These are phyloP conservation scores for Garrulus glandarius DNA, from an alignment of 2,797 vertebrate species.

Conservation along the genomic window DNA sequence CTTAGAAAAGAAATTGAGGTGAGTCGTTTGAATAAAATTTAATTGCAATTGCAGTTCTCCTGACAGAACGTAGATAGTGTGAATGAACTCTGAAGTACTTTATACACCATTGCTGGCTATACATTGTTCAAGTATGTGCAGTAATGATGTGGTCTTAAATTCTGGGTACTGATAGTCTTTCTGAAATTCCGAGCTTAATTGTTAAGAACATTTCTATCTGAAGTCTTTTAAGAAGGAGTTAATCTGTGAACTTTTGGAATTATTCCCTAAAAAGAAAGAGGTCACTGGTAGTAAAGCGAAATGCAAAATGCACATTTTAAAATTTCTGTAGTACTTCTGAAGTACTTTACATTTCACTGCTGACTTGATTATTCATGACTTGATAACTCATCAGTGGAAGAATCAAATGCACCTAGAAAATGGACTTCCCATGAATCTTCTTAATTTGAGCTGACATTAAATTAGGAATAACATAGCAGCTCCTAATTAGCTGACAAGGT, in stretches of 20 bases:
- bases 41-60: neutral
- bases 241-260: neutral
- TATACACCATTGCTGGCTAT: neutral
- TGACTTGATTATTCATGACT: neutral
- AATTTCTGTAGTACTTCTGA: neutral
- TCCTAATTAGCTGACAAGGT: conserved; percentile 17
- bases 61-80: neutral
- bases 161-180: neutral
- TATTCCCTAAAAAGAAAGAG: neutral
- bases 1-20: conserved; percentile 80
- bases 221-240: neutral
- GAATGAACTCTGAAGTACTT: neutral
- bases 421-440: neutral
- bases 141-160: neutral
- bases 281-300: neutral
- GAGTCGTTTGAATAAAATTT: neutral
- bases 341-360: neutral
- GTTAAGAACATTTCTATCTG: neutral
- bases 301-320: neutral
- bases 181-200: neutral
- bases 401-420: neutral
- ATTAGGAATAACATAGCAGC: neutral
- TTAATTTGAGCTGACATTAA: neutral
- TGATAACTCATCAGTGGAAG: neutral
- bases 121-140: neutral